These are phyloP conservation scores for Tonatia bakeri DNA, from an alignment of 2,113 vertebrate species.

Conservation along the genomic window DNA sequence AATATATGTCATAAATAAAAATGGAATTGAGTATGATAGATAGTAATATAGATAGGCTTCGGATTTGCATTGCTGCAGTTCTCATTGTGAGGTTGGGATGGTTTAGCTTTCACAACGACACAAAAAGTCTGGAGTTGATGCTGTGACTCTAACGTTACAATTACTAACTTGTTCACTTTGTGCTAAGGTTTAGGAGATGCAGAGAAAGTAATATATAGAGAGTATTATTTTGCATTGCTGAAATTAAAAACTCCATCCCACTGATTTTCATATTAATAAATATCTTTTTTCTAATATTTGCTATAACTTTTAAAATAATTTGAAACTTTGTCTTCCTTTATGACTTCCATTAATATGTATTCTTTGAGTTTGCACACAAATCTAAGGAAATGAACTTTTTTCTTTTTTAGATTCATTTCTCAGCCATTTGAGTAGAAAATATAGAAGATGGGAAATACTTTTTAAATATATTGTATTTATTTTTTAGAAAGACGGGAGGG, in stretches of 20 bases:
- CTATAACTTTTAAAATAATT: neutral
- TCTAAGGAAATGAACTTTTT: neutral
- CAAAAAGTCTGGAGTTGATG: neutral
- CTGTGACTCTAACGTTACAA: neutral
- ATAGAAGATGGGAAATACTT: neutral
- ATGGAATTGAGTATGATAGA: neutral
- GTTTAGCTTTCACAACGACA: neutral
- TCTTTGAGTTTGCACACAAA: neutral
- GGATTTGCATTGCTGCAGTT: neutral
- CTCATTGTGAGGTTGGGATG: neutral
- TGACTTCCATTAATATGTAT: neutral
- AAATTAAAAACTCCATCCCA: neutral
- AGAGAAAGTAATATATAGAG: neutral
- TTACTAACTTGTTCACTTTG: neutral
- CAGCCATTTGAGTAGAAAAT: neutral
- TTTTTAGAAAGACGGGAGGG: too few relatives aligned
- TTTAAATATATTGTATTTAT: too few relatives aligned
- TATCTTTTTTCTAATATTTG: neutral
- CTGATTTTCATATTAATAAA: neutral
- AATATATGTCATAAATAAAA: neutral
- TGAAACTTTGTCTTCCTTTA: neutral
- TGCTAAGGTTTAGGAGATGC: neutral
- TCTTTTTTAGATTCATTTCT: neutral
- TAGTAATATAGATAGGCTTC: neutral
- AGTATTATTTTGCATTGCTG: neutral